Evolutionary conservation across 2,888 invertebrate species (phyloP).

Genomic region (Aphodius sticticus): DNA sequence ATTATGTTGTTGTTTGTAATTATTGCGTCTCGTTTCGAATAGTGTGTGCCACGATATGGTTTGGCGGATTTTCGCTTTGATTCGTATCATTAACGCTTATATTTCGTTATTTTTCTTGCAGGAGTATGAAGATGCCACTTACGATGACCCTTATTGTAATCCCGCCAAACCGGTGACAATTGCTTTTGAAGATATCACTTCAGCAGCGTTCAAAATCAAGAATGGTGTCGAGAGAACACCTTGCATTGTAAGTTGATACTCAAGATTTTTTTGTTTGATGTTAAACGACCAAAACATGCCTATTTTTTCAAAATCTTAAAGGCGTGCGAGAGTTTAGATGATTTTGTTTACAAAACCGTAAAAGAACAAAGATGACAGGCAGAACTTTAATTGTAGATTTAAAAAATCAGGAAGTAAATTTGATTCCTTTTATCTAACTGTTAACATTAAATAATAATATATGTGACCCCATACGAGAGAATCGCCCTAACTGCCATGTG

Average conservation of each 20-base stretch:
- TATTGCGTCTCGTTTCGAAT: slow-evolving; percentile 8
- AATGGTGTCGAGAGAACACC: slow-evolving; percentile 85
- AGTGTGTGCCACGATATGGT: slow-evolving; percentile 5
- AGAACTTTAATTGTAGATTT: no score
- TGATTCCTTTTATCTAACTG: no score
- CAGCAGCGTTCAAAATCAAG: slow-evolving; percentile 88
- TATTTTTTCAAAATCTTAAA: no score
- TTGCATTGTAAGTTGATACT: slow-evolving; percentile 73
- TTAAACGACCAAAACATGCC: background rate
- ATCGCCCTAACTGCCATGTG: no score
- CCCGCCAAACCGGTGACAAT: slow-evolving; percentile 75
- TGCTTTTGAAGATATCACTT: slow-evolving; percentile 86
- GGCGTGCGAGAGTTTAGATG: no score
- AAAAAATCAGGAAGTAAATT: no score
- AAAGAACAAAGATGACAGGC: no score
- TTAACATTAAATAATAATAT: no score
- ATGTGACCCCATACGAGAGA: no score
- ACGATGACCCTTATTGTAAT: slow-evolving; percentile 65
- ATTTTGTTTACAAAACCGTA: no score
- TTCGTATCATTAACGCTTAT: background rate
- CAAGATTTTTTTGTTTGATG: slow-evolving; percentile 56
- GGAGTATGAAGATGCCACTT: slow-evolving; percentile 42
- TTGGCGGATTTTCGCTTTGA: background rate
- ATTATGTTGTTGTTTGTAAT: slow-evolving; percentile 11
- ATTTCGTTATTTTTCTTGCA: slow-evolving; percentile 29